These are phyloP conservation scores for Pherbina coryleti DNA, from an alignment of 2,888 invertebrate species.

Conservation along the genomic window DNA sequence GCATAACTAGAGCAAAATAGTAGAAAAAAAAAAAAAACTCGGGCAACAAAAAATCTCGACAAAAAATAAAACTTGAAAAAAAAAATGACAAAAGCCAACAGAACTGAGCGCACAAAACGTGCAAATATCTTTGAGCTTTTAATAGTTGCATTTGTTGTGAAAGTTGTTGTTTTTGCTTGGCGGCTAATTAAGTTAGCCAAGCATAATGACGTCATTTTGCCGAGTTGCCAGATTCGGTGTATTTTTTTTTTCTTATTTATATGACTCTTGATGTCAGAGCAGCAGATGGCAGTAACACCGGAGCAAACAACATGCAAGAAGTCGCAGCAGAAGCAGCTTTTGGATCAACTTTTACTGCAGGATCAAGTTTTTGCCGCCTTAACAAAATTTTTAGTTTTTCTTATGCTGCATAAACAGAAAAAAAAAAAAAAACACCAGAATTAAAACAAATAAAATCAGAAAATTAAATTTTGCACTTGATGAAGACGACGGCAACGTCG, in stretches of 20 bases:
- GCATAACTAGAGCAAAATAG: neutral
- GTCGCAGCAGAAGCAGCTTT: neutral
- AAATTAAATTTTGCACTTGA: constrained; percentile 20
- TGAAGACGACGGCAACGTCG: neutral
- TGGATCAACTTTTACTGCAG: neutral
- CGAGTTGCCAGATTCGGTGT: neutral
- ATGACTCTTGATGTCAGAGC: neutral
- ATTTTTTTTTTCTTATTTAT: neutral
- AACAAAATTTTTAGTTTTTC: neutral
- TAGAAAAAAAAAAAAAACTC: neutral
- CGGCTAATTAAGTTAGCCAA: constrained; percentile 32
- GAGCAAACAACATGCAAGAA: neutral
- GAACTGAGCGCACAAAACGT: neutral
- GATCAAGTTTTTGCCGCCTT: neutral
- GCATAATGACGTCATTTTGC: constrained; percentile 19
- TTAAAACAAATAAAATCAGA: neutral
- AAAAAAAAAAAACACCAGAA: neutral
- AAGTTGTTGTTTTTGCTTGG: neutral
- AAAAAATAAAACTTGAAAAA: neutral
- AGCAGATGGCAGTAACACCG: constrained; percentile 7
- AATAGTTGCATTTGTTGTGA: neutral
- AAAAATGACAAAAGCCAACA: neutral
- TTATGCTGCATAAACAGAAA: neutral
- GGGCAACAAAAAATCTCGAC: neutral
- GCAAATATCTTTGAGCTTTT: constrained; percentile 12